Conservation (phyloP, 2,113 vertebrate species). For the Gnathonemus longibarbis region DNA sequence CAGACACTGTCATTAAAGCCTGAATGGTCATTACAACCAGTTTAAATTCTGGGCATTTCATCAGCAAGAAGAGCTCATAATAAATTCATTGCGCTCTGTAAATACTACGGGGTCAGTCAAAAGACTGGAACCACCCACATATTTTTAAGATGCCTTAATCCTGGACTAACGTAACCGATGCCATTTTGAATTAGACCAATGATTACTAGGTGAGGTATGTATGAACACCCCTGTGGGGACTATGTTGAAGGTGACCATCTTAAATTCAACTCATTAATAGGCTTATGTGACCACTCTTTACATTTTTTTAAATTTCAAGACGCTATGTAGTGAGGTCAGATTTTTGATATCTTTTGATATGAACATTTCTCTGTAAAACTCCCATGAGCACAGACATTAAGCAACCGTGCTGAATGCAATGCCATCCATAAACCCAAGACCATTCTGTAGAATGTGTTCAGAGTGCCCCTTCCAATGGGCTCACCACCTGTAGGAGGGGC, state of each 20-base stretch:
- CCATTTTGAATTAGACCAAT: background rate
- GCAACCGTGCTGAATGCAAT: background rate
- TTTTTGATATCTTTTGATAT: background rate
- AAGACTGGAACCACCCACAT: background rate
- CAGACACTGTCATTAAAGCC: background rate
- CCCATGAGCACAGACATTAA: background rate
- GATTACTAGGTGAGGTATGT: background rate
- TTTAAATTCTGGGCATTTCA: background rate
- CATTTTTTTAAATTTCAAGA: background rate
- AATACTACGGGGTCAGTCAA: background rate
- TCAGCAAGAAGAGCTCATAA: background rate
- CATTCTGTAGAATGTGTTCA: background rate
- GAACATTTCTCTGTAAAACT: too few species aligned
- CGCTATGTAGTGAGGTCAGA: background rate
- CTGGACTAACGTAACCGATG: background rate
- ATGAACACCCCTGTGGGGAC: background rate
- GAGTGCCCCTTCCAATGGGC: too few species aligned
- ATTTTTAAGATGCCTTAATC: background rate
- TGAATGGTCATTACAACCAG: background rate
- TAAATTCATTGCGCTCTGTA: background rate
- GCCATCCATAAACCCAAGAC: background rate
- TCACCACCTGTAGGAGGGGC: too few species aligned
- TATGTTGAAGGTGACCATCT: background rate
- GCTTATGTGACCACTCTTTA: background rate
- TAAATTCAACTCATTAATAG: background rate